These are phyloP conservation scores for Galemys pyrenaicus DNA, from an alignment of 2,113 vertebrate genomes.

Conservation along the genomic window DNA sequence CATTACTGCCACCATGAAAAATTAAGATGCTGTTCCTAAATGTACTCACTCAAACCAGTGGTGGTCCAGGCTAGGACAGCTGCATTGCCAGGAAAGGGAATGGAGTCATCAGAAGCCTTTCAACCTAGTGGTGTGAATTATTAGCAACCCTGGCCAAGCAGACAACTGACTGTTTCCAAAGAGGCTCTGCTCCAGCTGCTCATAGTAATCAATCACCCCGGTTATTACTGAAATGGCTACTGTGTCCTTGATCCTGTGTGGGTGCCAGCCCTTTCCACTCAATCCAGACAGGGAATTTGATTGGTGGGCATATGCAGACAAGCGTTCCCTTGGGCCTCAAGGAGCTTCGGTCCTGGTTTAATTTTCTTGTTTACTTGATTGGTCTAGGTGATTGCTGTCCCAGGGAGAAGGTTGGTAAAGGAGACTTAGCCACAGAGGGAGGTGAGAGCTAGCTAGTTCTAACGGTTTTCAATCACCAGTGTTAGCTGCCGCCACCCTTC, in stretches of 20 bases:
- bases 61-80: neutral
- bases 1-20: neutral
- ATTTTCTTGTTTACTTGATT: conserved; percentile 79
- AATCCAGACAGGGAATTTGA: neutral
- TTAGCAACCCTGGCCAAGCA: conserved; percentile 40
- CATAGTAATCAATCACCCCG: conserved; percentile 1
- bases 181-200: conserved; percentile 36
- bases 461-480: neutral
- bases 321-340: conserved; percentile 33
- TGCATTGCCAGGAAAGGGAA: conserved; percentile 17
- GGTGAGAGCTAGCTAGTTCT: conserved; percentile 70
- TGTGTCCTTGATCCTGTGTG: conserved; percentile 42
- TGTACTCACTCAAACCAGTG: neutral
- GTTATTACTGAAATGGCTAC: neutral
- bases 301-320: conserved; percentile 35
- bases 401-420: conserved; percentile 71
- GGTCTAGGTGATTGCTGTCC: conserved; percentile 82
- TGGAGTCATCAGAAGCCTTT: conserved; percentile 51
- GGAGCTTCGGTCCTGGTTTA: conserved; percentile 62
- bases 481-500: neutral
- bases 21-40: neutral
- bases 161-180: conserved; percentile 43
- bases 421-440: conserved; percentile 77
- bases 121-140: conserved; percentile 34
- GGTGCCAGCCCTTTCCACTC: conserved; percentile 2